Base-by-base conservation (phyloP, 2,888 invertebrate genomes). In the Teleogryllus oceanicus region DNA sequence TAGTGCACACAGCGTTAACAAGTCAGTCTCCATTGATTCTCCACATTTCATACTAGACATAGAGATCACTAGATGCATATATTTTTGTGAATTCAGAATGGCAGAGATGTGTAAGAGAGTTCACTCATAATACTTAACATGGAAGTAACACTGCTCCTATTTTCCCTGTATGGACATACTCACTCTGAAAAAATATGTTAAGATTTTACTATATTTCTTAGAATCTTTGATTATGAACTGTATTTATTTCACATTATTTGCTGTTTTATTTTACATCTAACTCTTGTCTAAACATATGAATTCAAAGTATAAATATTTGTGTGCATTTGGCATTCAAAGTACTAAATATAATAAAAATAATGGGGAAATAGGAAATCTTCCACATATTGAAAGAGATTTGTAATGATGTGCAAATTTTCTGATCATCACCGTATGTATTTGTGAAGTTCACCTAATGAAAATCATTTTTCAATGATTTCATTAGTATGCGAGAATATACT, bases 71-170 rank as follows among this genome's bases (percentile, higher is more conserved):
- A 62, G n/a, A n/a, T 62, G 62, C 62, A 37, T 37, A 37, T 37
- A 37, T 37, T 37, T 37, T 37, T 37, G 37, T 37, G 37, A 37
- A 37, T 37, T 37, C 37, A 37, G 37, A 37, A 37, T 37, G 62
- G n/a, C 62, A 62, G 62, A 62, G 62, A 62, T 62, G 62, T 62
- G 62, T 62, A 62, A 62, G 62, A 62, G 62, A 62, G 62, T 62
- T 62, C 62, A 62, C 62, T 62, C 62, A 62, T 13, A 62, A n/a
- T n/a, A 62, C 13, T 62, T 18, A 62, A 62, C n/a, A 62, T 62
- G n/a, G 13, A 62, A 62, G 62, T 62, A 62, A 62, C 13, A n/a
- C 62, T 62, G 62, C n/a, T 62, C 16, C 62, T 62, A 62, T 12
- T 18, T 62, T 62, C n/a, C n/a, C n/a, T 62, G 16, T 62, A 62